These are phyloP conservation scores for Tetraodon nigroviridis DNA, from an alignment of 2,113 vertebrate genomes.

Conservation along the genomic window DNA sequence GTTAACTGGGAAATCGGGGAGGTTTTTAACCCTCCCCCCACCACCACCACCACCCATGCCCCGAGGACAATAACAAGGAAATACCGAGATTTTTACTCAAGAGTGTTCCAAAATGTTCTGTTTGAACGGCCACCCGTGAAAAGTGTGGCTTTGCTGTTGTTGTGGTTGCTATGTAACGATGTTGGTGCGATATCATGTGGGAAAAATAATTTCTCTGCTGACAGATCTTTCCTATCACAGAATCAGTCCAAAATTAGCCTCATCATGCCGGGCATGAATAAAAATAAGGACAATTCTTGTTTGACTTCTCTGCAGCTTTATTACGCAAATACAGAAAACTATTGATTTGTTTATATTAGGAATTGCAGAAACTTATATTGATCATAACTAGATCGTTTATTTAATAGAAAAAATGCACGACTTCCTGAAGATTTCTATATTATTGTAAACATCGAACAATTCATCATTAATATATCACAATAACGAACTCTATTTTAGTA, in stretches of 20 bases:
- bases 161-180: slow-evolving; percentile 36
- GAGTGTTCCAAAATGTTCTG: slow-evolving; percentile 21
- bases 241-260: slow-evolving; percentile 1
- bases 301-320: no score
- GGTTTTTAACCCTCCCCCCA: not conserved
- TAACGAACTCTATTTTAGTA: no score
- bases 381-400: no score
- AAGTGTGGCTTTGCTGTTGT: slow-evolving; percentile 25
- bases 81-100: slow-evolving; percentile 32
- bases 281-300: no score
- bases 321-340: no score
- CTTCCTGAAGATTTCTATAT: no score
- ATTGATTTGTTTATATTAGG: no score
- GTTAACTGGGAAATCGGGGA: no score
- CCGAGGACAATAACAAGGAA: slow-evolving; percentile 19
- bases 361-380: no score
- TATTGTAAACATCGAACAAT: no score
- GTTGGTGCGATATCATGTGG: slow-evolving; percentile 34
- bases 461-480: no score
- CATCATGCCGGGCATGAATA: slow-evolving; percentile 1
- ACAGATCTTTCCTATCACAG: slow-evolving; percentile 25
- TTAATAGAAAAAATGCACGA: no score
- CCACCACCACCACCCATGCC: not conserved
- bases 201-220: slow-evolving; percentile 33
- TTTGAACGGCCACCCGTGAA: slow-evolving; percentile 35